Evolutionary conservation across 2,888 invertebrate genomes (phyloP).

Genomic region (Gandaritis pyraliata): DNA sequence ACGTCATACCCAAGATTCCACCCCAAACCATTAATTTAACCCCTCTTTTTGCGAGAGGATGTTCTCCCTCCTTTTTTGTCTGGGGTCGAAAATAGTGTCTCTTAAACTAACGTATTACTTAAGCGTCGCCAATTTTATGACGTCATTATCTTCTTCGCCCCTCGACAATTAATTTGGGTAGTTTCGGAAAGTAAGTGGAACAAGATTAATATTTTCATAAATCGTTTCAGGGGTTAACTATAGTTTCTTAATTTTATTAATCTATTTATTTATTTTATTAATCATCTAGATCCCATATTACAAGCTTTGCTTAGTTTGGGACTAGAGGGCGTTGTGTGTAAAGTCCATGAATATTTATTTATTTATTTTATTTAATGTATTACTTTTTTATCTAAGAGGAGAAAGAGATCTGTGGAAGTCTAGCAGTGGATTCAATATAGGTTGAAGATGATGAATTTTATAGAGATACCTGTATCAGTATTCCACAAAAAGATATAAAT

Average conservation of each 20-base stretch:
- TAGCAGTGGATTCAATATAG: no score
- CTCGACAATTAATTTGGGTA: slow-evolving; percentile 76
- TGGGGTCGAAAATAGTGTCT: slow-evolving; percentile 8
- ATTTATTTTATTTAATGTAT: no score
- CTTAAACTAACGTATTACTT: slow-evolving; percentile 27
- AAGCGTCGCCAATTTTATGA: slow-evolving; percentile 49
- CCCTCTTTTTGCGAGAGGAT: background rate
- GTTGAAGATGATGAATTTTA: no score
- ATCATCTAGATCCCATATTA: no score
- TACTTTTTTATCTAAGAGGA: no score
- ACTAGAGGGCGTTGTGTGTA: no score
- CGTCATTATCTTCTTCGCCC: slow-evolving; percentile 70
- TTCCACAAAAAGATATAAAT: no score
- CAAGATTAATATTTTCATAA: slow-evolving; percentile 30
- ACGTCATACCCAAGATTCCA: background rate
- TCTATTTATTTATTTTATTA: no score
- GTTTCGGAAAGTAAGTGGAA: slow-evolving; percentile 41
- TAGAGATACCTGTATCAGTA: no score
- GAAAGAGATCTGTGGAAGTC: no score
- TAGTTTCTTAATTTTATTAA: background rate
- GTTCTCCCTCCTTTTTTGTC: slow-evolving; percentile 1
- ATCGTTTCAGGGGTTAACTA: background rate
- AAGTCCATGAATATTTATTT: no score
- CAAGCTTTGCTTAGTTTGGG: no score
- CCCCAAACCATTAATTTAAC: background rate